Conservation (phyloP, 2,888 invertebrate species). For the Helleia helle region DNA sequence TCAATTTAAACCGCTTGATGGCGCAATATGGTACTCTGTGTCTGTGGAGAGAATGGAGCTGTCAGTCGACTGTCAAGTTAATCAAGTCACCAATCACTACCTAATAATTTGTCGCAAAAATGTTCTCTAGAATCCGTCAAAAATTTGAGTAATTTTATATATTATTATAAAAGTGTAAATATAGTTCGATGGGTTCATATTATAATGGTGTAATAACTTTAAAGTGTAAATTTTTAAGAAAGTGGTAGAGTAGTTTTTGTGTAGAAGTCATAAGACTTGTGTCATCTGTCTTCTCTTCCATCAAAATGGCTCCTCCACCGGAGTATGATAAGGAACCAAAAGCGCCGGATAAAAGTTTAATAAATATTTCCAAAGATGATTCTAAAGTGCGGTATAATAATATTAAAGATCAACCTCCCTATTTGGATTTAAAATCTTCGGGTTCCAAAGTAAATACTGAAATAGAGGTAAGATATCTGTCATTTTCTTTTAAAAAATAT, state of each 20-base stretch:
- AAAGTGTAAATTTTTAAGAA: slow-evolving; percentile 38
- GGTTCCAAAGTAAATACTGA: slow-evolving; percentile 45
- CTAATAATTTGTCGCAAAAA: slow-evolving; percentile 36
- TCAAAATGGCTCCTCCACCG: slow-evolving; percentile 86
- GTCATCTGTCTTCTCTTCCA: slow-evolving; percentile 74
- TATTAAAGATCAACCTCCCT: slow-evolving; percentile 51
- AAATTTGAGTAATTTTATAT: slow-evolving; percentile 61
- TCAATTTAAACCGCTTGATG: background rate
- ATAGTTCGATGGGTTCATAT: slow-evolving; percentile 27
- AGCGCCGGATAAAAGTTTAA: slow-evolving; percentile 79
- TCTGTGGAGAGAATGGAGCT: too few species aligned
- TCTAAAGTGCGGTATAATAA: slow-evolving; percentile 58
- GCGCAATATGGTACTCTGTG: too few species aligned
- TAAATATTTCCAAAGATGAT: slow-evolving; percentile 57
- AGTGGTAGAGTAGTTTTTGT: slow-evolving; percentile 51
- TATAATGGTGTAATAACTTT: slow-evolving; percentile 56
- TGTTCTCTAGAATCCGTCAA: slow-evolving; percentile 61
- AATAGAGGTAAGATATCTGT: slow-evolving; percentile 58
- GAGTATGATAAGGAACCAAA: slow-evolving; percentile 84
- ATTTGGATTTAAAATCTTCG: slow-evolving; percentile 51
- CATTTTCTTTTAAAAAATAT: background rate
- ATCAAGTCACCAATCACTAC: slow-evolving; percentile 2
- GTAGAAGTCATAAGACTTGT: slow-evolving; percentile 71
- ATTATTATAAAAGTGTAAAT: slow-evolving; percentile 50
- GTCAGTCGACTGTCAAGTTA: background rate